Evolutionary conservation across 2,113 vertebrate species (phyloP), one percentile per base, ranked within the genome.

Genomic region (Accipiter cooperii): DNA sequence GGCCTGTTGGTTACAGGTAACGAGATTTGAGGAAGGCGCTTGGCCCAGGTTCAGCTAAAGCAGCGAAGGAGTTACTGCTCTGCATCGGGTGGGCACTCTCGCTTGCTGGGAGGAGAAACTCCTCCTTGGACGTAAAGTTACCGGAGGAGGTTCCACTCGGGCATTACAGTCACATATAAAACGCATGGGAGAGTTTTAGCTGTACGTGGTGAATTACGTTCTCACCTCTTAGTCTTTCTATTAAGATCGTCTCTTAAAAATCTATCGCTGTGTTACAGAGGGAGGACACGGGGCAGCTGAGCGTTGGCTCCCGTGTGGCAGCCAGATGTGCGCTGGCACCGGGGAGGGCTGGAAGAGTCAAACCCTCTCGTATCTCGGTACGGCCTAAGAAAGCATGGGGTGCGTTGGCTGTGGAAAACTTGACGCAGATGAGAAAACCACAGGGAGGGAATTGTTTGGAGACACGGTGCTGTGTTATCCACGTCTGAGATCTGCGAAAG

Each of bases 21-120:
- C 2, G 6, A 34, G 69, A 38, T 38, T 28, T 25, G 10, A 36
- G 69, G 77, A 61, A 29, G 36, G 19, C 5, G 2, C 38, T 34
- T 6, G 14, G 42, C 40, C 13, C 26, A 5, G 44, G 22, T 54
- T 51, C 78, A 47, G 51, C 44, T 34, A 10, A 13, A 54, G 57
- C 57, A 61, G 63, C 33, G 5, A 20, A 89, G 49, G 15, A 22
- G n/a, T 40, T 3, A 2, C 42, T 17, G 52, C 52, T 26, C 42
- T 4, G 28, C 36, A 1, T 24, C 5, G 7, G 49, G 44, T 9
- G 3, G 71, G 44, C 5, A 6, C 33, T n/a, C 31, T 34, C 4
- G 2, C 46, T 24, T 12, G 4, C 20, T 17, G 75, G 20, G 58
- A 57, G 52, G 42, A 71, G 29, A 38, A 73, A 13, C 54, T 36